Evolutionary conservation across 1,140 invertebrate species (phyloP), one percentile per base, ranked within the genome.

Genomic region (Anastrepha ludens): DNA sequence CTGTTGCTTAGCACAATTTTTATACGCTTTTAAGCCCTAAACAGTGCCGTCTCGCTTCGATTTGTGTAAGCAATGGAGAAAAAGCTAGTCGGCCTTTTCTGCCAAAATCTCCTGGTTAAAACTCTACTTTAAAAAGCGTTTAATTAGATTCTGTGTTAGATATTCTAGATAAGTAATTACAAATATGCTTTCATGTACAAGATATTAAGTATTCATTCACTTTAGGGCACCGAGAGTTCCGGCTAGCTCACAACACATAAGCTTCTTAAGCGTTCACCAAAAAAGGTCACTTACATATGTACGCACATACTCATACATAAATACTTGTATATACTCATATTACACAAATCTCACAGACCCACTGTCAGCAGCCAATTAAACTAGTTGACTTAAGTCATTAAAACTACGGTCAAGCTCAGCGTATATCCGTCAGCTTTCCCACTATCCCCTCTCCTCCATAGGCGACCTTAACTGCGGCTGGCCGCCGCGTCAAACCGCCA

Each of bases 391-490:
- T 81, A 55, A 55, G 47, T 3, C 50, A 55, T 55, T 55, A 81
- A 81, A 58, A 29, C 47, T 81, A 55, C 74, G 74, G 74, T 81
- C 74, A 81, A 81, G 74, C 74, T 15, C 74, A 81, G 74, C 8
- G 7, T n/a, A 47, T 55, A 55, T 81, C 74, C 74, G 74, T 41
- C n/a, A 81, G 17, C 4, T 58, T 81, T 20, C 0, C 47, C 8
- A 7, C 47, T 6, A 1, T 13, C 47, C 47, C 39, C 44, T 17
- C 74, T 15, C 74, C 44, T 8, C 74, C 13, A 13, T 55, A 50
- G n/a, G 74, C 74, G 74, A 50, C 74, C 74, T 81, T 81, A 55
- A 81, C n/a, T 81, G 74, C 47, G n/a, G 47, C 74, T 81, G 41
- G 41, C 67, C 29, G 20, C 44, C n/a, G 0, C 60, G 60, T 13